Evolutionary conservation across 2,888 invertebrate species (phyloP), one percentile per base, ranked within the genome.

Genomic region (Sarcophaga rosellei): DNA sequence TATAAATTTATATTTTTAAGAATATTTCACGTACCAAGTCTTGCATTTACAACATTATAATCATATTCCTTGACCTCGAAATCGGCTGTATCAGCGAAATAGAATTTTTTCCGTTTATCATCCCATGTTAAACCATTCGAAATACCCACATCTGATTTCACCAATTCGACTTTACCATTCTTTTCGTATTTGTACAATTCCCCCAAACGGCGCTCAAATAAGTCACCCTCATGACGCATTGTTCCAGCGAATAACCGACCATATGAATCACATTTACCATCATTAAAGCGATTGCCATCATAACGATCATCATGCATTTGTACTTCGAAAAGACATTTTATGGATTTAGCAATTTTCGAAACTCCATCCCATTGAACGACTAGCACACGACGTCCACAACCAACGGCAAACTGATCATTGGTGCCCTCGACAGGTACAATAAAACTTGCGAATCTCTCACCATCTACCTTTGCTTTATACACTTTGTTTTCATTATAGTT

Each of bases 111-210:
- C 87, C 94, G 93, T 77, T 94, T 93, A 11, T 94, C 91, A 90
- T 96, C 95, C 97, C 97, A 97, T 73, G 96, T 95, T 61, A 97
- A 93, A 0, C 97, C 97, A 93, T 97, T 97, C 61, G 96, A 95
- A 88, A 97, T 95, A 88, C 95, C 95, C 25, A 96, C 92, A 84
- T 93, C 91, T n/a, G 88, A 88, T 77, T 91, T 92, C 12, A 91
- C 88, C 74, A 91, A 70, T 11, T 89, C 81, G 3, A 89, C 85
- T 69, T 89, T 88, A 65, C 91, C 88, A 78, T 90, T 90, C 25
- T 90, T 89, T 25, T 91, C 88, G 86, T 91, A 91, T 25, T 88
- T 89, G 86, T 93, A 93, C 8, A 93, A 89, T 79, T 91, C 91
- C 25, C 93, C 93, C 75, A 90, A 90, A 63, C 92, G 91, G 81